Base-by-base conservation (phyloP, 2,797 vertebrate species). In the Peromyscus aztecus region DNA sequence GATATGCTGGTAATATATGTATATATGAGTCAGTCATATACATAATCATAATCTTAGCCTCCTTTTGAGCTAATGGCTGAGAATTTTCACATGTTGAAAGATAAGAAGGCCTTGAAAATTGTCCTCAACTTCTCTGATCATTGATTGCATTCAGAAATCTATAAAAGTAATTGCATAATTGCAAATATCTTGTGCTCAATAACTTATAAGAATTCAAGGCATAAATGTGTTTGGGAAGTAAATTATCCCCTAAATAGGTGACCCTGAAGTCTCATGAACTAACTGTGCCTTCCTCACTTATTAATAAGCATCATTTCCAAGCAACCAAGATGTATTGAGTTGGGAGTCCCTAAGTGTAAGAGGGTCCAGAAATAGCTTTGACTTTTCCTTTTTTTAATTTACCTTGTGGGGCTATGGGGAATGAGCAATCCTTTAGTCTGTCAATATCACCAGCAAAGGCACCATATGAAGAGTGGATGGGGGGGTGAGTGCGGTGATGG, bases 361-460 rank as follows among this genome's bases (percentile, higher is more conserved):
- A 97, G 81, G 90, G 98, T 98, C 96, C 98, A 98, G 98, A 98
- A 98, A 98, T 97, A 98, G 98, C 98, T 99, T 98, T 98, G 98
- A 98, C 98, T 99, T 98, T 98, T 97, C 97, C 98, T 98, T 98
- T 98, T 98, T 98, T 98, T 98, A 99, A 99, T 99, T 98, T 99
- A 99, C 98, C 98, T 98, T 98, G 98, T 96, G 98, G 98, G 97
- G 96, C 98, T 97, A 86, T 97, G 97, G 98, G 98, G 98, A 98
- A 98, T 96, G 98, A 98, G 96, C 97, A 97, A 98, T 98, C 97
- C 97, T 98, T 98, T 98, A 97, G 98, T 97, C 98, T 99, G 98
- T 98, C 98, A 99, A 97, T 98, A 98, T 97, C 96, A 86, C 97
- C 94, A 94, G 94, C 27, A 19, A 76, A 49, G 43, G 96, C 96